phyloP scores from a whole-genome alignment of 2,113 vertebrate species.

The Mus spicilegus region DNA sequence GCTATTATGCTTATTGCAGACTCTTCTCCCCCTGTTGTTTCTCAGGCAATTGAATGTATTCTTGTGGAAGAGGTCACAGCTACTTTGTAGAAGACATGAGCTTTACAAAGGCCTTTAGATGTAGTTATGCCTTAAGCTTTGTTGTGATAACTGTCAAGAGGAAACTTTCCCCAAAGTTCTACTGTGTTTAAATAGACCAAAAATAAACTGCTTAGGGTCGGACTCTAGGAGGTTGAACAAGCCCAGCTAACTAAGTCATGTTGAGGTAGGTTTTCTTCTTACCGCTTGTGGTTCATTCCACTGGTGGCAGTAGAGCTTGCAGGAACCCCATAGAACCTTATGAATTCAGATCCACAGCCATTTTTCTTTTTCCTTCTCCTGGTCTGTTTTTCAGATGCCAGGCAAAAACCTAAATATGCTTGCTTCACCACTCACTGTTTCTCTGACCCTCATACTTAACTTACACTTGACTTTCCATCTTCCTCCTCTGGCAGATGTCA shows the following conservation, averaged over 20 bases:
- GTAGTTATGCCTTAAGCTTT: background rate
- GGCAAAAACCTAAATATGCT: background rate
- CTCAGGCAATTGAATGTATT: background rate
- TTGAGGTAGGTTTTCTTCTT: background rate
- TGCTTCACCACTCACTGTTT: background rate
- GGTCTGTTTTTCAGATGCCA: background rate
- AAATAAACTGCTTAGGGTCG: background rate
- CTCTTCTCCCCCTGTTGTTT: too few relatives aligned
- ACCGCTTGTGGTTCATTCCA: too few relatives aligned
- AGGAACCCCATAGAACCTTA: background rate
- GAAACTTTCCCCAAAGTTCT: background rate
- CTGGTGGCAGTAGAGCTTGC: background rate
- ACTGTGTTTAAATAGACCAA: background rate
- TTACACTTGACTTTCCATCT: background rate
- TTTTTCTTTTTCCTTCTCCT: background rate
- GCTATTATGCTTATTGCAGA: background rate
- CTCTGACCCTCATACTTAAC: background rate
- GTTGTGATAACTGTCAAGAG: background rate
- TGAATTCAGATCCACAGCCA: background rate
- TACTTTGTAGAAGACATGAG: background rate
- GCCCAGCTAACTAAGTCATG: background rate
- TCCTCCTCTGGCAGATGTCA: background rate
- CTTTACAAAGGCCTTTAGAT: background rate
- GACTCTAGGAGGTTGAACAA: background rate
- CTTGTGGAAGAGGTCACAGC: background rate